Base-by-base conservation (phyloP, 2,113 vertebrate species). In the Gasterosteus nipponicus region DNA sequence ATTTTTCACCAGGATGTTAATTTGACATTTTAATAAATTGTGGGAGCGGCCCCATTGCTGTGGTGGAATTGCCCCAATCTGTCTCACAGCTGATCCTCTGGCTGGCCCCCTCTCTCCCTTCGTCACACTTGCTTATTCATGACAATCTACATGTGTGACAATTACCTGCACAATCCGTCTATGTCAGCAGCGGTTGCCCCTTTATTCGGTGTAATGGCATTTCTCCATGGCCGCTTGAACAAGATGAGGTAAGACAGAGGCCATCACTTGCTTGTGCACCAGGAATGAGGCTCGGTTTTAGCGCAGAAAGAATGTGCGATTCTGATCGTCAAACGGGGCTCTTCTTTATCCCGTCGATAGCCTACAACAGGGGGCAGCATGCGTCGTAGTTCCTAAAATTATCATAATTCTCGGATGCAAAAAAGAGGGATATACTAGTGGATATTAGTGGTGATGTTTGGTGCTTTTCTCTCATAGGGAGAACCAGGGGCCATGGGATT, bases 401-500 rank as follows among this genome's bases (percentile, higher is more conserved):
- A 81, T n/a, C 4, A 44, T 33, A 0, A 14, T 73, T 49, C 53
- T 71, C 33, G 10, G 7, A 18, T 65, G 41, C n/a, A 38, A 67
- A 70, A 72, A 38, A 14, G 19, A 26, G 11, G 39, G 16, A 73
- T n/a, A 7, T 7, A 60, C 51, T 26, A 53, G n/a, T 80, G 12
- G 73, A 31, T 49, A 67, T 56, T 56, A 71, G 51, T 51, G 41
- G n/a, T 67, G 41, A 44, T 47, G 62, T 66, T 65, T 72, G 76
- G 71, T 87, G 62, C 88, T 84, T 80, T 71, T 75, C 66, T 93
- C 77, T 90, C 88, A 42, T 82, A 99, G 98, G 97, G 98, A 56
- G 97, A 99, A 60, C 94, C 95, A 15, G 98, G 98, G 74, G 91
- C 93, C 0, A 99, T 98, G 97, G 98, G 98, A 80, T 91, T 99